Evolutionary conservation across 1,140 invertebrate genomes (phyloP).

Genomic region (Cherax destructor): DNA sequence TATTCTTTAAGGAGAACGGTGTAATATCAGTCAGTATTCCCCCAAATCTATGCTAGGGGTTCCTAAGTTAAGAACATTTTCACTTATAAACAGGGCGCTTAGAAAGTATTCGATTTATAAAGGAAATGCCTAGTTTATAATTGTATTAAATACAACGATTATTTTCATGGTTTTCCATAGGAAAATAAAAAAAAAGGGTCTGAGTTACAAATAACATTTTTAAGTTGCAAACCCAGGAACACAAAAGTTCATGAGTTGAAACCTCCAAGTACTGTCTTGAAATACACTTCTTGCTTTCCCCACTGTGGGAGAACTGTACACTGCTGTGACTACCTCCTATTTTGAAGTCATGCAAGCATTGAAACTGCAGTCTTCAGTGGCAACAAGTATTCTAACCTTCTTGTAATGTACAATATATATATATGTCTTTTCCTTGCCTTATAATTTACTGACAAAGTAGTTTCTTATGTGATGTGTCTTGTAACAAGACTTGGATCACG

Average conservation of each 20-base stretch:
- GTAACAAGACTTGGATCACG: conserved; percentile 1
- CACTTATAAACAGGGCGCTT: too few species aligned
- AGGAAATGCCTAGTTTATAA: too few species aligned
- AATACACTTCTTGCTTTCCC: not conserved
- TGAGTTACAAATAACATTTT: too few species aligned
- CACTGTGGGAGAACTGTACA: not conserved
- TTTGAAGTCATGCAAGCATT: not conserved
- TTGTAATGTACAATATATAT: not conserved
- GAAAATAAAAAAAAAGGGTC: too few species aligned
- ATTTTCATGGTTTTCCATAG: too few species aligned
- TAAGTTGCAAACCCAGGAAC: too few species aligned
- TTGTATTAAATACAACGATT: too few species aligned
- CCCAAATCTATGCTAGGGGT: not conserved
- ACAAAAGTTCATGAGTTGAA: too few species aligned
- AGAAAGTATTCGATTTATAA: too few species aligned
- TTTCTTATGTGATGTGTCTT: not conserved
- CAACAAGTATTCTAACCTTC: not conserved
- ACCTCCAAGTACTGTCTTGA: too few species aligned
- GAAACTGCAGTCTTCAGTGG: conserved; percentile 3
- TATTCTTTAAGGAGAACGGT: conserved; percentile 1
- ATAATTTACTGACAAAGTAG: not conserved
- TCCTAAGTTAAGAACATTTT: too few species aligned
- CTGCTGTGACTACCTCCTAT: not conserved
- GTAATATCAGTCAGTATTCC: not conserved
- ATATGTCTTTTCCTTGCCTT: not conserved